Evolutionary conservation across 2,888 invertebrate species (phyloP), one percentile per base, ranked within the genome.

Genomic region (Sipha maydis): DNA sequence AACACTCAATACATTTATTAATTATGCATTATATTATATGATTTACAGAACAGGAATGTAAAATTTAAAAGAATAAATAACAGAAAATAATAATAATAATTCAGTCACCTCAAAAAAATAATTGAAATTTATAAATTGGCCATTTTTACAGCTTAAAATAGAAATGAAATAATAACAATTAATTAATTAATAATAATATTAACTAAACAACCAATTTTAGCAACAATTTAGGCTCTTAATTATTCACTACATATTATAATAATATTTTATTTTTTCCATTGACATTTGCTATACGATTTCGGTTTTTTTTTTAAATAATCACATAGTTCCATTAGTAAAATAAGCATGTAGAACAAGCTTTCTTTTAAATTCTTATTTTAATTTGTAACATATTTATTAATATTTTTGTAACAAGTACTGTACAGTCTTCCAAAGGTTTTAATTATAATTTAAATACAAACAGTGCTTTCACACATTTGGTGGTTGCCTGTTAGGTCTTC

Each of bases 401-500:
- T 71, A 8, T 78, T 28, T 48, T 85, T 69, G 48, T 9, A 85
- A 85, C 48, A 54, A 78, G 67, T 78, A 78, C 77, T 85, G 80
- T 82, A 88, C 88, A 88, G 88, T 88, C 88, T 88, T 80, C 34
- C 41, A 82, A 80, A 56, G 31, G 69, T 38, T 88, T 82, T 71
- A 69, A 48, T 73, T 38, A 78, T 48, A 38, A 76, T 21, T 48
- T 21, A 76, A 73, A 76, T 38, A 86, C 34, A 67, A 84, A 84
- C 73, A 56, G 56, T 82, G 31, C n/a, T 41, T 88, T 88, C 19
- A 88, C 21, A 31, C 61, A 67, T 88, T 88, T 82, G 28, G 88
- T 88, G 80, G 80, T 48, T 82, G 88, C n/a, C 88, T 88, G 80
- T 75, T 75, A 1, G 89, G 89, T 86, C 89, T 82, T 78, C 97